Evolutionary conservation across 2,888 invertebrate species (phyloP).

Genomic region (Boloria selene): DNA sequence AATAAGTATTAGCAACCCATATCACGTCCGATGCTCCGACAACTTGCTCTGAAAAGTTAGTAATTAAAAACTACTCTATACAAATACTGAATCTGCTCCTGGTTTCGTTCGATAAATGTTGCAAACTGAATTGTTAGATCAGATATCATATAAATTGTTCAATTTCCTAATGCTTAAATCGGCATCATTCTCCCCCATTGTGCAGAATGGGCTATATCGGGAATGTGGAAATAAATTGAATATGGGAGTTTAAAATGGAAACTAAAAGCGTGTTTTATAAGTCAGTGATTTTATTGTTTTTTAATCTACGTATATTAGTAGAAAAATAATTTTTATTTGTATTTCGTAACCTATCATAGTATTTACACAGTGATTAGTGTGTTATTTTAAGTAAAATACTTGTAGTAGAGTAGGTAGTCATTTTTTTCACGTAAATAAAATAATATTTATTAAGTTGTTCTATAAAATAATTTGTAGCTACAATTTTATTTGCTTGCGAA

Average conservation of each 20-base stretch:
- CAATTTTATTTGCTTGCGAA: too few relatives aligned
- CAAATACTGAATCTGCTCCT: conserved; percentile 22
- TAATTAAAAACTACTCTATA: conserved; percentile 39
- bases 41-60: conserved; percentile 36
- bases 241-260: conserved; percentile 23
- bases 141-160: conserved; percentile 28
- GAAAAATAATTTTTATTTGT: not conserved
- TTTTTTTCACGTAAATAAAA: too few relatives aligned
- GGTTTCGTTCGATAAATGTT: conserved; percentile 14
- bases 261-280: conserved; percentile 15
- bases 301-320: not conserved
- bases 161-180: conserved; percentile 25
- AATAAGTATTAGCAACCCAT: conserved; percentile 20
- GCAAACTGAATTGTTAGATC: conserved; percentile 16
- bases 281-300: not conserved
- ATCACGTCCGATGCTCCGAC: conserved; percentile 29
- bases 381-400: too few relatives aligned
- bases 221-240: conserved; percentile 19
- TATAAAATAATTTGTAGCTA: too few relatives aligned
- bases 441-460: too few relatives aligned
- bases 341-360: not conserved
- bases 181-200: conserved; percentile 19
- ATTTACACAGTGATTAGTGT: too few relatives aligned
- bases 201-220: conserved; percentile 20
- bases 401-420: too few relatives aligned